phyloP scores from a whole-genome alignment of 1,140 invertebrate genomes.

The Campodea augens region DNA sequence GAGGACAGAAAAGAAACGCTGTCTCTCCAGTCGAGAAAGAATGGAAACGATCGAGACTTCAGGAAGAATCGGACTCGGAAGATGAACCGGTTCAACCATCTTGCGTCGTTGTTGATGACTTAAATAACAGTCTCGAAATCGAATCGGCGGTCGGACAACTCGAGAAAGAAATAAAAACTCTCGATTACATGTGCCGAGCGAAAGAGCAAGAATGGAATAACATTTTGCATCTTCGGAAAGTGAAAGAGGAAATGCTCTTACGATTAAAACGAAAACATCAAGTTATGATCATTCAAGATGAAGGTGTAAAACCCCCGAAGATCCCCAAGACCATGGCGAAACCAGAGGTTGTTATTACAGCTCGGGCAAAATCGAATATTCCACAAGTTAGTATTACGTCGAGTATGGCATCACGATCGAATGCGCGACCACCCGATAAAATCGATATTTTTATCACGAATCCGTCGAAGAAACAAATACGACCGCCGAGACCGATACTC shows the following conservation, averaged over 20 bases:
- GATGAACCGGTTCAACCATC: no score
- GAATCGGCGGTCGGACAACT: constrained; percentile 6
- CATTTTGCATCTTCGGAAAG: constrained; percentile 50
- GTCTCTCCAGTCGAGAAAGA: no score
- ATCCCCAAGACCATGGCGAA: not conserved
- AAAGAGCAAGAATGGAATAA: constrained; percentile 72
- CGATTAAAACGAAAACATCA: constrained; percentile 43
- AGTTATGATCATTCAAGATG: constrained; percentile 25
- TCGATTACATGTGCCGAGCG: constrained; percentile 43
- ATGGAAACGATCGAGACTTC: no score
- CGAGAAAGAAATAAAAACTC: constrained; percentile 34
- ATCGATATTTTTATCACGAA: not conserved
- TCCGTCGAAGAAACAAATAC: not conserved
- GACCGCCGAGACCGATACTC: constrained; percentile 19
- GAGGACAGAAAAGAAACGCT: no score
- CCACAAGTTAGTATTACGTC: constrained; percentile 10
- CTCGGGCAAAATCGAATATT: no score
- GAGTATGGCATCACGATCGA: constrained; percentile 13
- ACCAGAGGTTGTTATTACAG: constrained; percentile 4
- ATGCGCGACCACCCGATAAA: not conserved
- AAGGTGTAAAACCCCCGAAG: not conserved
- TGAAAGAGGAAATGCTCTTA: constrained; percentile 56
- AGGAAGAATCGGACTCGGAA: no score
- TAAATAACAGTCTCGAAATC: no score
- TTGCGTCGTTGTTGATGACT: no score